Percentiles rank a stretch among this genome's conserved stretches.
These are phyloP conservation scores for Rallus limicola DNA, from an alignment of 2,113 vertebrate species.

Conservation along the genomic window DNA sequence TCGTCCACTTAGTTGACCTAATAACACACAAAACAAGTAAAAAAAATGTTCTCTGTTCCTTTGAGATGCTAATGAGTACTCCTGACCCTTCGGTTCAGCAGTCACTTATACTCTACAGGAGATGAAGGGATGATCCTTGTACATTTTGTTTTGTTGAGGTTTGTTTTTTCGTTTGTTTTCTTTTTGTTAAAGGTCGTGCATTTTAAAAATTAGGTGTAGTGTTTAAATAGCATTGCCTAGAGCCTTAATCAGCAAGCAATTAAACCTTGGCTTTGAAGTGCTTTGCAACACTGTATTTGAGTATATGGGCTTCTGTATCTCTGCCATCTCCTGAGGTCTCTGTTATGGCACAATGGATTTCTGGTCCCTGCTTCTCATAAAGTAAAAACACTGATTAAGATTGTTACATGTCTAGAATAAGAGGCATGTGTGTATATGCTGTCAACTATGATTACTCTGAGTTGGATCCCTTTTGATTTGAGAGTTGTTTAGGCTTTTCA, in stretches of 20 bases:
- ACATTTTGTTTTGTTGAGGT: neutral
- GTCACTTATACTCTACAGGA: neutral
- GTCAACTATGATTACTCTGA: neutral
- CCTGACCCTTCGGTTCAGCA: neutral
- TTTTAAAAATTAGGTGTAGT: neutral
- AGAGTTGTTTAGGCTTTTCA: neutral
- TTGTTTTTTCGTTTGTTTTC: neutral
- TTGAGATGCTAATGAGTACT: neutral
- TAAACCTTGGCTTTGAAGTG: neutral
- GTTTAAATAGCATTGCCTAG: neutral
- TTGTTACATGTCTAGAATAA: neutral
- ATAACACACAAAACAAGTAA: neutral
- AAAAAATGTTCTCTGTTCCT: neutral
- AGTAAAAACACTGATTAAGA: neutral
- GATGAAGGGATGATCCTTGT: neutral
- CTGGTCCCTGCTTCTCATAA: neutral
- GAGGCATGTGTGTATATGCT: fast-evolving
- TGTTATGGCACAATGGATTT: neutral
- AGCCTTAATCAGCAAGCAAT: neutral
- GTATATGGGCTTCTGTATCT: neutral
- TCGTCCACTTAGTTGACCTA: neutral
- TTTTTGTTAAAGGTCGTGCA: neutral
- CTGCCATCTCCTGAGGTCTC: neutral
- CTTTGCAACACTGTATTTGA: neutral
- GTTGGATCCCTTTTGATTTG: neutral